phyloP scores from a whole-genome alignment of 2,888 invertebrate genomes.

The Coenonympha arcania region DNA sequence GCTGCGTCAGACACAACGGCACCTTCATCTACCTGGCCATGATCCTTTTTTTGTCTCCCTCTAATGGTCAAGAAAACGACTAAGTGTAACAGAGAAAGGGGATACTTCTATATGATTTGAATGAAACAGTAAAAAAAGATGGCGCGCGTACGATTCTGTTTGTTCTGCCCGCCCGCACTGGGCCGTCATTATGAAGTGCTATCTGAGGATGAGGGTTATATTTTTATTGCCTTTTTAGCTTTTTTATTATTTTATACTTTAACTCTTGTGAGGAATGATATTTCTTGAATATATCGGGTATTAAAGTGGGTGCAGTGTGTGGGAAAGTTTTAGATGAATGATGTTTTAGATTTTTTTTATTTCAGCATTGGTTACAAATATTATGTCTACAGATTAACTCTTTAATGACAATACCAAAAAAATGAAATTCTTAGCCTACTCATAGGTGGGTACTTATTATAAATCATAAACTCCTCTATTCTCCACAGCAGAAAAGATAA shows the following conservation, averaged over 20 bases:
- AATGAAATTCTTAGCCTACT: too few relatives aligned
- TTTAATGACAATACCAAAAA: too few relatives aligned
- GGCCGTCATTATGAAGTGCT: constrained; percentile 73
- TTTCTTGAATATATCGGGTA: constrained; percentile 64
- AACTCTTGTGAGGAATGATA: constrained; percentile 67
- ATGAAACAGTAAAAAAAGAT: constrained; percentile 47
- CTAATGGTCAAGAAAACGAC: constrained; percentile 21
- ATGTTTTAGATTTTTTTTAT: too few relatives aligned
- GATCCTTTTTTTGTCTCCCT: constrained; percentile 46
- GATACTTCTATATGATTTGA: constrained; percentile 38
- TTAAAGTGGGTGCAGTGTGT: constrained; percentile 48
- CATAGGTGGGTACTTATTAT: too few relatives aligned
- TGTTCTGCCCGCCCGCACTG: constrained; percentile 70
- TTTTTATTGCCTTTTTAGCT: constrained; percentile 57
- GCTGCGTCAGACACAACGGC: constrained; percentile 60
- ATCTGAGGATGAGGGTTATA: constrained; percentile 67
- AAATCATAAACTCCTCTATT: too few relatives aligned
- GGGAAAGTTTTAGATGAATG: constrained; percentile 21
- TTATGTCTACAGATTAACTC: too few relatives aligned
- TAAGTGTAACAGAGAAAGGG: constrained; percentile 29
- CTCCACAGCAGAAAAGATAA: too few relatives aligned
- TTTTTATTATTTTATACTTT: constrained; percentile 51
- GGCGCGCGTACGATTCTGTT: constrained; percentile 56
- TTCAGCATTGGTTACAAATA: too few relatives aligned
- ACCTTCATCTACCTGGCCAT: constrained; percentile 51